Evolutionary conservation across 2,888 invertebrate genomes (phyloP).

Genomic region (Mesorhabditis spiculigera): DNA sequence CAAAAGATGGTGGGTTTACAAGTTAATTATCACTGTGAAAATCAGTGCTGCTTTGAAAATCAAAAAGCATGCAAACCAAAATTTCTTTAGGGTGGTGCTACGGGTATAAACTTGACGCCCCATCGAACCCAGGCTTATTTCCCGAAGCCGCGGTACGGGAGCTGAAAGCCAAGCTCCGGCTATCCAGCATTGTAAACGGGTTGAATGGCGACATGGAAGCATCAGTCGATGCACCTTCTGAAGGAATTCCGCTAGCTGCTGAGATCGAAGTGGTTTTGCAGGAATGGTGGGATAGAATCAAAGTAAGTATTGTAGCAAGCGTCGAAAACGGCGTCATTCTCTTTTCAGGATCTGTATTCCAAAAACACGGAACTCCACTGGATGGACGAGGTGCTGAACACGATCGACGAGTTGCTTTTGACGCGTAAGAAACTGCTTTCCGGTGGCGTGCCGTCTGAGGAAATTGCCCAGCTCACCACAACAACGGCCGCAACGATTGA

Average conservation of each 20-base stretch:
- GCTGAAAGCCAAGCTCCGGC: too few species aligned
- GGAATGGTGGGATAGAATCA: conserved; percentile 23
- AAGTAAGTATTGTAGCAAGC: conserved; percentile 11
- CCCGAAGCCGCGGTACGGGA: not conserved
- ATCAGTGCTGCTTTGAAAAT: too few species aligned
- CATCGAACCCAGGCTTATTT: not conserved
- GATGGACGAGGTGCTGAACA: conserved; percentile 13
- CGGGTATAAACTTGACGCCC: not conserved
- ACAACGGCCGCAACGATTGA: conserved; percentile 28
- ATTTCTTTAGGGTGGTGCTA: conserved; percentile 1
- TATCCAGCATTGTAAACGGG: too few species aligned
- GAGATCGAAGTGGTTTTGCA: conserved; percentile 18
- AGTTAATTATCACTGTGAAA: not conserved
- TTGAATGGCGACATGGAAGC: too few species aligned
- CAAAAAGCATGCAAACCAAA: not conserved
- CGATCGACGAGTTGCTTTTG: conserved; percentile 15
- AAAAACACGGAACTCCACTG: conserved; percentile 12
- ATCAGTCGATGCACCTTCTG: not conserved
- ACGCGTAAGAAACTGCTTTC: conserved; percentile 13
- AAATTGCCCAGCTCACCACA: conserved; percentile 25
- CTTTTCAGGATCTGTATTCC: conserved; percentile 14
- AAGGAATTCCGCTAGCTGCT: conserved; percentile 19
- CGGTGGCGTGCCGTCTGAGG: conserved; percentile 36
- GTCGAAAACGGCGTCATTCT: not conserved
- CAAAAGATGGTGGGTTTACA: conserved; percentile 18